Base-by-base conservation (phyloP, 53 echinoderm and acorn worm species). In the Apostichopus leukothele region DNA sequence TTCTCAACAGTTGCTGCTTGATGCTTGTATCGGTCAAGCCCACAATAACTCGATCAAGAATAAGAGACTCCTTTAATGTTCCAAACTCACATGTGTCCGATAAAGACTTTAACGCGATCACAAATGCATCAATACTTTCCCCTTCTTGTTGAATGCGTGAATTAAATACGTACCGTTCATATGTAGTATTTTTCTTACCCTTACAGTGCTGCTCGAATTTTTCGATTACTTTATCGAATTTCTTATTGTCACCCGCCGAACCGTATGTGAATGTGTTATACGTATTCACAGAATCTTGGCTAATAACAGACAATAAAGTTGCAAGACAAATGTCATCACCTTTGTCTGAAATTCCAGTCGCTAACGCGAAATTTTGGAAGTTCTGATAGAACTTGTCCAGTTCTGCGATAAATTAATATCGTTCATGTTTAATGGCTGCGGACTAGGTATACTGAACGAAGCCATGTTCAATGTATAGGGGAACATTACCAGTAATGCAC, bases 261-360 rank as follows among this genome's bases (percentile, higher is more conserved):
- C 9, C 52, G 90, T 90, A 94, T 9, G 79, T 74, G 76, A 94
- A 94, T 5, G 92, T 94, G 59, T 94, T 94, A 54, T 91, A 94
- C 7, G 90, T 80, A 6, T 92, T 88, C 0, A 92, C 92, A 12
- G 92, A 89, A 4, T 50, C 88, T 61, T 86, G 81, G n/a, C 92
- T 89, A 26, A 94, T 94, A 6, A 92, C 92, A 50, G 90, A 75
- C 23, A 90, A 75, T 0, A 94, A 67, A 0, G 92, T 92, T 5
- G 91, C 93, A 0, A 91, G 89, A 16, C 90, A 87, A 26, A 83
- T n/a, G 5, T 74, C 78, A 67, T 91, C 90, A 20, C 86, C 87
- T 75, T 89, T 89, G 13, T 53, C 21, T 1, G 51, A 19, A 12
- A 93, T 66, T 5, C 90, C 90, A 13, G 93, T 89, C 18, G 78